Percentiles rank a stretch among this genome's conserved stretches.
phyloP scores from a whole-genome alignment of 2,113 vertebrate species.

The Campylomormyrus tamandua region DNA sequence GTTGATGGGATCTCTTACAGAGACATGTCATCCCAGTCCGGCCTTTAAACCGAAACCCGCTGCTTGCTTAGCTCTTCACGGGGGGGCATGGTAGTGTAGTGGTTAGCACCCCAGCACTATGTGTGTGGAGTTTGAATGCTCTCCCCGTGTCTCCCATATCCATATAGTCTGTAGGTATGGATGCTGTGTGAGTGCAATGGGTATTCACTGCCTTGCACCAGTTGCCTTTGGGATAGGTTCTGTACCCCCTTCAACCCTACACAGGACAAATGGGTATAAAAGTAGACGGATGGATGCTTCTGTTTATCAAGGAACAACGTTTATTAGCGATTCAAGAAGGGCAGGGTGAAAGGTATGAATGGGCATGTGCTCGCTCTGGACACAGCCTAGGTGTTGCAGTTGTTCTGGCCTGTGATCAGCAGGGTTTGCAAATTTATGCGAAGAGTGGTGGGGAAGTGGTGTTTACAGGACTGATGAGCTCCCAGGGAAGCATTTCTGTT shows the following conservation, averaged over 20 bases:
- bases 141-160: no score
- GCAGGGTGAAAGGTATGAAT: background rate
- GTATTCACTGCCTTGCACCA: background rate
- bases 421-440: background rate
- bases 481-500: background rate
- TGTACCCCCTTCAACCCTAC: background rate
- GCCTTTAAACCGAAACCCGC: conserved; percentile 47
- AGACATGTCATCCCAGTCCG: conserved; percentile 67
- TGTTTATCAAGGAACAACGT: background rate
- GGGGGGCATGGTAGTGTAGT: background rate
- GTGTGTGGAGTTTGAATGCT: no score
- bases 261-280: background rate
- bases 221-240: background rate
- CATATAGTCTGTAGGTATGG: background rate
- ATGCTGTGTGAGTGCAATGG: background rate
- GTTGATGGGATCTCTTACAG: conserved; percentile 71
- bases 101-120: no score
- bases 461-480: background rate
- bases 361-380: background rate
- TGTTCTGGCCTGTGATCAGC: background rate
- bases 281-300: background rate
- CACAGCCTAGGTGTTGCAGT: background rate
- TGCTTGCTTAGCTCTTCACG: background rate
- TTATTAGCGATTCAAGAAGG: background rate
- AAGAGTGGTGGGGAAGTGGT: background rate